These are phyloP conservation scores for Vultur gryphus DNA, from an alignment of 2,797 vertebrate genomes.

Conservation along the genomic window DNA sequence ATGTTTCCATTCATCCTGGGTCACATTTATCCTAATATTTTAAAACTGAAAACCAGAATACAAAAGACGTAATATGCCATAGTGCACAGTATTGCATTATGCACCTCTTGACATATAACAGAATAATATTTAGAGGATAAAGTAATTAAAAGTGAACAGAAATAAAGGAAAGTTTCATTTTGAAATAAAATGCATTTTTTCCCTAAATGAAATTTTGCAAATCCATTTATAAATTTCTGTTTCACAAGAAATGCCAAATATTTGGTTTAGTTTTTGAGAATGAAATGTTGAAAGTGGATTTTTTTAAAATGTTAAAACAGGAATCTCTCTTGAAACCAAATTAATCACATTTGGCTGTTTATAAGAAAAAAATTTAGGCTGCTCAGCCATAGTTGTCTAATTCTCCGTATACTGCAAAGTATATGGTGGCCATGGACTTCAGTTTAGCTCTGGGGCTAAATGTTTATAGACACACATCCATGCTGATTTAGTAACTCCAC, in stretches of 20 bases:
- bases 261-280: not conserved
- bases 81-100: not conserved
- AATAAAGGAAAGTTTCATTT: not conserved
- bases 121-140: not conserved
- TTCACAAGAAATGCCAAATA: not conserved
- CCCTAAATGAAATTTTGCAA: not conserved
- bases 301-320: not conserved
- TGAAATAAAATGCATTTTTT: not conserved
- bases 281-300: not conserved
- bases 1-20: not conserved
- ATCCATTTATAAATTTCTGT: not conserved
- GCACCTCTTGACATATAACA: not conserved
- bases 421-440: not conserved
- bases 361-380: not conserved
- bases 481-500: not conserved
- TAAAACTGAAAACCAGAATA: not conserved
- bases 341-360: not conserved
- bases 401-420: not conserved
- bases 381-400: not conserved
- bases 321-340: not conserved
- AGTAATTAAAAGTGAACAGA: not conserved
- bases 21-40: not conserved
- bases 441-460: not conserved
- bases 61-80: accelerated
- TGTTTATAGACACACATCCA: not conserved